These are phyloP conservation scores for Philypnodon macrostomus DNA, from an alignment of 2,797 vertebrate species.

Conservation along the genomic window DNA sequence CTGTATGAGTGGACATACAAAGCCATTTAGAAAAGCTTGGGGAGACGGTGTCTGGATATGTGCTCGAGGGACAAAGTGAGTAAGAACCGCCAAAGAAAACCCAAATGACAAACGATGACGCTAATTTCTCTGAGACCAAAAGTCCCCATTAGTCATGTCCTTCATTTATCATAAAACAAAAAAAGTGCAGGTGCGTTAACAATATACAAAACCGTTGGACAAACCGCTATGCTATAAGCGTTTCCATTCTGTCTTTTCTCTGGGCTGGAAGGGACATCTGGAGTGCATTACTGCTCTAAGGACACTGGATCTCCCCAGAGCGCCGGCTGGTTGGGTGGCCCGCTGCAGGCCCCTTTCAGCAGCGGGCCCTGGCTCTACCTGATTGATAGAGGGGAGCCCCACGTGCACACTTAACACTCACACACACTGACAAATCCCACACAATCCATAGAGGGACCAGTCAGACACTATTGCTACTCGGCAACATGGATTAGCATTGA, in stretches of 20 bases:
- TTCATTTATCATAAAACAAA: slow-evolving; percentile 17
- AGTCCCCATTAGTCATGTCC: slow-evolving; percentile 9
- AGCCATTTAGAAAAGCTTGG: not conserved
- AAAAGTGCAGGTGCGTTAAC: slow-evolving; percentile 67
- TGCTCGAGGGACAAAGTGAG: slow-evolving; percentile 19
- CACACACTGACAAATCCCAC: slow-evolving; percentile 48
- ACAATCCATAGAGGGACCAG: slow-evolving; percentile 26
- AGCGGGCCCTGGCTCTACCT: slow-evolving; percentile 58
- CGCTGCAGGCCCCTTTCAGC: slow-evolving; percentile 73
- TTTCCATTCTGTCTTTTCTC: slow-evolving; percentile 25
- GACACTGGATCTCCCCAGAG: slow-evolving; percentile 80
- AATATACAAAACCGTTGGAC: slow-evolving; percentile 50
- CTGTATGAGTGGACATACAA: not conserved
- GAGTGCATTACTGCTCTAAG: slow-evolving; percentile 75
- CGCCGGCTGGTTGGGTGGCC: slow-evolving; percentile 80
- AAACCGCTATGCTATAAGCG: slow-evolving; percentile 41
- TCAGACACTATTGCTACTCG: slow-evolving; percentile 18
- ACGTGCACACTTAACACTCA: slow-evolving; percentile 53
- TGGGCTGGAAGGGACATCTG: slow-evolving; percentile 74
- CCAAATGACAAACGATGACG: slow-evolving; percentile 9
- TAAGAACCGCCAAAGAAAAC: slow-evolving; percentile 23
- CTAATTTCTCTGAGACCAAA: slow-evolving; percentile 10
- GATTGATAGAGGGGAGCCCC: slow-evolving; percentile 76
- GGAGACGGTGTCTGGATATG: slow-evolving; percentile 18
- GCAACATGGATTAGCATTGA: slow-evolving; percentile 46